Percentiles rank a stretch among this genome's conserved stretches.
Evolutionary conservation across 2,888 invertebrate genomes (phyloP).

Genomic region (Megamerina dolium): DNA sequence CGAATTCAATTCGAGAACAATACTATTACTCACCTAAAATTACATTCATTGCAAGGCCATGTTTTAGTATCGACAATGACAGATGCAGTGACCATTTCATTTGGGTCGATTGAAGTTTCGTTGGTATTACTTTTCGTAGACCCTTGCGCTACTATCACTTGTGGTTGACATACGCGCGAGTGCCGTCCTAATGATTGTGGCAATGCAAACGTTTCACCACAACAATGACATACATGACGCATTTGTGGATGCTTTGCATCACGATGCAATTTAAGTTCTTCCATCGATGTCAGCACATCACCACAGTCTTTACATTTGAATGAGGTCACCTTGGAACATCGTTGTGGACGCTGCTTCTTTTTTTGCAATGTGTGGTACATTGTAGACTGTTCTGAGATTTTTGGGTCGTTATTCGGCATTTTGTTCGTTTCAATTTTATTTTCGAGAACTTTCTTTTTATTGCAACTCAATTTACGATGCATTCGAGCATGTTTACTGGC

Average conservation of each 20-base stretch:
- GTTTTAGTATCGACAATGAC: no score
- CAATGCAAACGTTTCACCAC: conserved; percentile 63
- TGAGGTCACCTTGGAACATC: not conserved
- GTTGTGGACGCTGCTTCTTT: no score
- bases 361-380: no score
- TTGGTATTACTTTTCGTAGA: not conserved
- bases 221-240: conserved; percentile 63
- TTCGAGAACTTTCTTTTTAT: no score
- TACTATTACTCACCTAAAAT: conserved; percentile 27
- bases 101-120: not conserved
- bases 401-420: not conserved
- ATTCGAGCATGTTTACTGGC: no score
- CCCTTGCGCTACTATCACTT: not conserved
- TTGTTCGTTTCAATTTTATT: no score
- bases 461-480: no score
- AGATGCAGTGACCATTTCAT: no score
- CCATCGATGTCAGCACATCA: conserved; percentile 46
- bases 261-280: conserved; percentile 60
- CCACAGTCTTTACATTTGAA: conserved; percentile 19
- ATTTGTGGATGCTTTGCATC: conserved; percentile 57
- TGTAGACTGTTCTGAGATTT: no score
- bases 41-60: conserved; percentile 34
- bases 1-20: no score
- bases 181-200: conserved; percentile 72
- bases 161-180: conserved; percentile 49